Base-by-base conservation (phyloP, 23 tunicate genomes). In the Halocynthia aurantium region DNA sequence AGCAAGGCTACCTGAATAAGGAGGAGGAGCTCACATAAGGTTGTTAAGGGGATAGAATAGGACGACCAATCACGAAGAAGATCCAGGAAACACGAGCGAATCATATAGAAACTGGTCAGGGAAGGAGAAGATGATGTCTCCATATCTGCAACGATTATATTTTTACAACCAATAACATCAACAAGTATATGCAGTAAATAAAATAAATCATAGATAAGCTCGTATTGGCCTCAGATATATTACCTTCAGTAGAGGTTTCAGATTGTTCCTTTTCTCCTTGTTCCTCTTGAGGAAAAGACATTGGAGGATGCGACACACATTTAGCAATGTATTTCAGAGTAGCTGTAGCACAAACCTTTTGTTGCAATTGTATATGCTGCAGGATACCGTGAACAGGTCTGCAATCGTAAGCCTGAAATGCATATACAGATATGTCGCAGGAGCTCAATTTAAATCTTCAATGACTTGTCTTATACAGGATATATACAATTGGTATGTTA, bases 351-450 rank as follows among this genome's bases (percentile, higher is more conserved):
- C 70, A 65, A 20, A 65, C 10, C 19, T 65, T 65, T 49, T 10
- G 19, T 11, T 11, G 22, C 31, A 65, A 15, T 65, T 65, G 49
- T 10, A 9, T 20, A 20, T 15, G 70, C 15, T 49, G 15, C 19
- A 49, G 31, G 22, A 65, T 15, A 0, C 70, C 70, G 6, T 65
- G 70, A 15, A 65, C 31, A 9, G 22, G 22, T 65, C 70, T 11
- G 70, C 10, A 10, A 15, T 65, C 70, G 2, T 65, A 65, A 15
- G 31, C 31, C 70, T 65, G 70, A 15, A 65, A 65, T 65, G 70
- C 10, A 65, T 10, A 49, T 10, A 65, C 22, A 10, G 31, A 20
- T 65, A 0, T 31, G 1, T 31, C 4, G n/a, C n/a, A 31, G 44
- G 4, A 31, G 44, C 44, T 31, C 2, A 31, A 31, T 31, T 31